Base-by-base conservation (phyloP, 2,797 vertebrate species). In the Champsocephalus gunnari region DNA sequence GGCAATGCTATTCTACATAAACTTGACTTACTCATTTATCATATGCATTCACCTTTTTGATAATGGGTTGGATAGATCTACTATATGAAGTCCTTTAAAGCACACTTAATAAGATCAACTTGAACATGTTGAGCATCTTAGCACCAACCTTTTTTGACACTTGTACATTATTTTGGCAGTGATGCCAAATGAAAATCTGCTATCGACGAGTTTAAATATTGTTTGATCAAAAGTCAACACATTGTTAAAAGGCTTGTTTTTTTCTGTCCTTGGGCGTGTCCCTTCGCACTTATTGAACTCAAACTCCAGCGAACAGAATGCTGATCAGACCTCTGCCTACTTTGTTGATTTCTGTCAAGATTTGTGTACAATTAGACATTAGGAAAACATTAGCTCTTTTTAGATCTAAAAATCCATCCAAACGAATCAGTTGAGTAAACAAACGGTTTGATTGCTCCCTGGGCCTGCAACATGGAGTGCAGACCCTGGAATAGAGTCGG, bases 371-470 rank as follows among this genome's bases (percentile, higher is more conserved):
- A 80, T 82, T 58, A 74, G 87, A 86, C 73, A 54, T 69, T 53
- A 65, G 58, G 9, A 66, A 73, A 75, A 86, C 80, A 79, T 66
- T 3, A 9, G 51, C 45, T 77, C 59, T 7, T 90, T 82, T 75
- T 77, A 81, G 67, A 69, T 45, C 50, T 54, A 76, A 84, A 86
- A 88, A 75, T 73, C 38, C 55, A 64, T 81, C 88, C 73, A 78
- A 85, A 90, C 58, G 49, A 88, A 92, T 85, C 80, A 86, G 80
- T 85, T 66, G 74, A 58, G 60, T 88, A 93, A 93, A 92, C 92
- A 94, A 93, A 89, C 74, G 83, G 44, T 69, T 57, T 88, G 88
- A 93, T 89, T 92, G 80, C 77, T 79, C 62, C 12, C 66, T 62
- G 74, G 56, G 32, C 64, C 59, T 34, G 66, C 55, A 81, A 79